A percentile compares a stretch with the other conserved stretches of the same genome.
Conservation (phyloP, 2,113 vertebrate species). For the Struthio camelus region DNA sequence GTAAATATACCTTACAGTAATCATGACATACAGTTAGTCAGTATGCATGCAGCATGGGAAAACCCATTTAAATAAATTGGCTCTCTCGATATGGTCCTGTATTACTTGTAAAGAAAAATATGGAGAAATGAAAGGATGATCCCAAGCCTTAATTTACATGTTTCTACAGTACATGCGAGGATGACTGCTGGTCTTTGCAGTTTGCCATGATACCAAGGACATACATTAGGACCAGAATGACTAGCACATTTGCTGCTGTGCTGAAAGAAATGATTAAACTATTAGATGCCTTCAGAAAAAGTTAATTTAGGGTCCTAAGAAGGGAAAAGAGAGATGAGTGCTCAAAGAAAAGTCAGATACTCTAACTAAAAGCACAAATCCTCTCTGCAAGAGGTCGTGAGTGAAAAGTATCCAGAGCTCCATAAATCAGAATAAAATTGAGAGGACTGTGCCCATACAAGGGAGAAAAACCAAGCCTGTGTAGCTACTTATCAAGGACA, state of each 20-base stretch:
- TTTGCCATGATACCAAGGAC: neutral
- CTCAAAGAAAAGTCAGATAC: neutral
- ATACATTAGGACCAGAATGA: neutral
- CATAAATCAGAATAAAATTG: neutral
- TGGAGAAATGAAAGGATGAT: neutral
- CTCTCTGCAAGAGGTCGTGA: neutral
- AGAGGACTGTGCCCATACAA: neutral
- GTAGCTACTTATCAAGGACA: neutral
- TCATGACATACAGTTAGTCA: neutral
- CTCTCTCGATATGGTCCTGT: neutral
- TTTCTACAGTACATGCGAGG: neutral
- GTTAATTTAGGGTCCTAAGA: neutral
- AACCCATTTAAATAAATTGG: neutral
- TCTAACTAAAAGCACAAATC: neutral
- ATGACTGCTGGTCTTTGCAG: neutral
- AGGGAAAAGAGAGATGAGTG: neutral
- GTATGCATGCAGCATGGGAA: neutral
- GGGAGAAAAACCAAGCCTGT: neutral
- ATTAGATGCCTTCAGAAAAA: neutral
- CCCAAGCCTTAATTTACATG: neutral
- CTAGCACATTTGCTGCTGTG: neutral
- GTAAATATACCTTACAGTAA: neutral
- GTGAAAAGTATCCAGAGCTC: neutral
- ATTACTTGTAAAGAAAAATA: neutral
- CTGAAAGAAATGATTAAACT: neutral